phyloP scores from a whole-genome alignment of 2,888 invertebrate species.

The Zele albiditarsus region DNA sequence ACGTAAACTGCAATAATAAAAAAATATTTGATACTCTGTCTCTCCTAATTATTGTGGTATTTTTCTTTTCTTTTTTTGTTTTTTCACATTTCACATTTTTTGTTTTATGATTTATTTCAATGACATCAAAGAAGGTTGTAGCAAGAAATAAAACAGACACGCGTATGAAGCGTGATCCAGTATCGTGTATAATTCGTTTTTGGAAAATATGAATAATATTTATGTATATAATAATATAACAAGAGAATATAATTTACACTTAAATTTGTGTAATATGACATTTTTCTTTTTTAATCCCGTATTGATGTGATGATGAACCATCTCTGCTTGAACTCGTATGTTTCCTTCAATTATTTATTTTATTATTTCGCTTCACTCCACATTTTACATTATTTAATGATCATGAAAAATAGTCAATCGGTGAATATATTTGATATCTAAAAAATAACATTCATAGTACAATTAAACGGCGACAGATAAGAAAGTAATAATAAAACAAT shows the following conservation, averaged over 20 bases:
- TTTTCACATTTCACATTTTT: not conserved
- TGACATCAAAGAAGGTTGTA: conserved; percentile 10
- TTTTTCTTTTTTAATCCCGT: conserved; percentile 35
- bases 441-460: not conserved
- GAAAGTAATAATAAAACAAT: not conserved
- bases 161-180: conserved; percentile 54
- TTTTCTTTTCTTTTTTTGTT: not conserved
- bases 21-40: conserved; percentile 23
- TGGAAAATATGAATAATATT: conserved; percentile 69
- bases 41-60: not conserved
- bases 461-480: not conserved
- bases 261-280: conserved; percentile 67
- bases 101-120: not conserved
- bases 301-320: conserved; percentile 32
- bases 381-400: not conserved
- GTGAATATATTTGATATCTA: conserved; percentile 13
- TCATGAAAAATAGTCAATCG: conserved; percentile 21
- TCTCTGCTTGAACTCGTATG: conserved; percentile 5
- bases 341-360: conserved; percentile 24
- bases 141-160: conserved; percentile 28
- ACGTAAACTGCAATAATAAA: conserved; percentile 53
- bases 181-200: conserved; percentile 70
- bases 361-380: conserved; percentile 3
- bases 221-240: conserved; percentile 69
- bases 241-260: conserved; percentile 71